phyloP scores from a whole-genome alignment of 2,888 invertebrate genomes.

The Fissipunctia ypsillon region DNA sequence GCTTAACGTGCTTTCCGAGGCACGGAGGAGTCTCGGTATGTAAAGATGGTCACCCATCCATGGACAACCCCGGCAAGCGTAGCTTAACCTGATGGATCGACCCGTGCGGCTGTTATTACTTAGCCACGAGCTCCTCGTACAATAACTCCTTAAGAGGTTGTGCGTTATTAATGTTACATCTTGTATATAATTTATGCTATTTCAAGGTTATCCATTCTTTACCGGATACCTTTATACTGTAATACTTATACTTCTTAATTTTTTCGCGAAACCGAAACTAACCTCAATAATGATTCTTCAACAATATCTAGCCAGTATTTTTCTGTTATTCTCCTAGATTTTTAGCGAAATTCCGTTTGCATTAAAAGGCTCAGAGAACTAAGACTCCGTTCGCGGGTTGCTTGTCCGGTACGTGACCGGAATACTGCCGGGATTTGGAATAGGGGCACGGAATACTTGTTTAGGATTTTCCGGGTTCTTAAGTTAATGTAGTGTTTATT shows the following conservation, averaged over 20 bases:
- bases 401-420: conserved; percentile 59
- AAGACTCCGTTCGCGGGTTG: conserved; percentile 60
- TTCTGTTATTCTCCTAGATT: conserved; percentile 54
- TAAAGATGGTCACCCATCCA: no score
- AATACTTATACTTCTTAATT: neutral
- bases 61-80: no score
- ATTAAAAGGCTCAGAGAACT: conserved; percentile 63
- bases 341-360: conserved; percentile 63
- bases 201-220: no score
- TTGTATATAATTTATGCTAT: no score
- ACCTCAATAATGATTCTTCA: neutral
- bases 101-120: no score
- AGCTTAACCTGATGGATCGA: no score
- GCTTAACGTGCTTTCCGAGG: no score
- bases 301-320: conserved; percentile 37
- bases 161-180: no score
- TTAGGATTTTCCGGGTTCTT: conserved; percentile 64
- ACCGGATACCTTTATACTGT: no score
- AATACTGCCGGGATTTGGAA: conserved; percentile 50
- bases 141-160: no score
- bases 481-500: conserved; percentile 65
- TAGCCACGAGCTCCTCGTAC: no score
- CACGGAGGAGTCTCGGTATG: no score
- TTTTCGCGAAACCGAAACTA: neutral
- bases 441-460: conserved; percentile 41